Percentiles rank a stretch among this genome's conserved stretches.
phyloP scores from a whole-genome alignment of 2,113 vertebrate genomes.

The Martes martes region DNA sequence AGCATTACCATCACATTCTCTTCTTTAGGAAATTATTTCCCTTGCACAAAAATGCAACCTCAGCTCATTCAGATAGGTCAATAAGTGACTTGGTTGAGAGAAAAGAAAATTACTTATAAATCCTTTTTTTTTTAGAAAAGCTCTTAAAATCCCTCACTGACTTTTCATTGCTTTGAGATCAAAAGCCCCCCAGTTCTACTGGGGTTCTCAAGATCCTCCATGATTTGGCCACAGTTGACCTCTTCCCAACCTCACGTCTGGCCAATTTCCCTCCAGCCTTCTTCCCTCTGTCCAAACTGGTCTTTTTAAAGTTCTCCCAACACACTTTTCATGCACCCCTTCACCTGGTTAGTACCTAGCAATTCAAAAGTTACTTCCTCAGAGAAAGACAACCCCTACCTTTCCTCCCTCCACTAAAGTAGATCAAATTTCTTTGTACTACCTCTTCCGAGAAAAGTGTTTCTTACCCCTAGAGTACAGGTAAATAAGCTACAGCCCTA shows the following conservation, averaged over 20 bases:
- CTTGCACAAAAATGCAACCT: background rate
- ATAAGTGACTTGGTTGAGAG: background rate
- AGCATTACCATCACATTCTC: accelerated
- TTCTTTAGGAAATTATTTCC: background rate
- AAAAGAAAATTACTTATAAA: background rate
- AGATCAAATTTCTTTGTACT: background rate
- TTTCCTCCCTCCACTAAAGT: background rate
- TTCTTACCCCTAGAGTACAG: background rate
- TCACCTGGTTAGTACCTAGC: too few species aligned
- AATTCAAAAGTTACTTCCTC: background rate
- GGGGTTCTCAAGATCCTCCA: background rate
- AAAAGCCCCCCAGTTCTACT: background rate
- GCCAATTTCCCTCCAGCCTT: background rate
- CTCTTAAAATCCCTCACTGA: background rate
- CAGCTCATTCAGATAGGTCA: background rate
- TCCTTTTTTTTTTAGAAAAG: too few species aligned
- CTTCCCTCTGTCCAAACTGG: background rate
- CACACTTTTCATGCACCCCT: too few species aligned
- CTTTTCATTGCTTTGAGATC: background rate
- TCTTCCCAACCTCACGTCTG: background rate
- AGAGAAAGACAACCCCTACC: background rate
- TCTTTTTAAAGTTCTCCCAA: background rate
- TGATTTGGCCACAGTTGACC: background rate
- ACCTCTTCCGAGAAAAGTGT: background rate
- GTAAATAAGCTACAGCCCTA: background rate